phyloP scores from a whole-genome alignment of 2,797 vertebrate species.

The Hipposideros larvatus region DNA sequence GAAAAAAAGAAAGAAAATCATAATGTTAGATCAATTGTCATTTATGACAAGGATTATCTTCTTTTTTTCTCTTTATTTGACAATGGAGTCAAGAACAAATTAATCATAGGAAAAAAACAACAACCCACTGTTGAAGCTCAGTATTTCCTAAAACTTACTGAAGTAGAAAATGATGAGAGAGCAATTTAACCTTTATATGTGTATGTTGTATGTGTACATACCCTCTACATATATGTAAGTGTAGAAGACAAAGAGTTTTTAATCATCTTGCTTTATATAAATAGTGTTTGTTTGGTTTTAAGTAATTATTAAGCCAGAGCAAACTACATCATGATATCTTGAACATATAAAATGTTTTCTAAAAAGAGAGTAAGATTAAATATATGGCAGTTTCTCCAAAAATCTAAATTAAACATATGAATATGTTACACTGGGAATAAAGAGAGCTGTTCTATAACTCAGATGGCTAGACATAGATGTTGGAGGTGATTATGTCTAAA shows the following conservation, averaged over 20 bases:
- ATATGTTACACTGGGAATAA: conserved; percentile 19
- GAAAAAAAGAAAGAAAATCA: neutral
- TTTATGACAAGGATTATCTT: neutral
- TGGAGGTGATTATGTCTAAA: conserved; percentile 38
- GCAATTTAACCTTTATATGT: neutral
- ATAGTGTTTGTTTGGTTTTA: conserved; percentile 73
- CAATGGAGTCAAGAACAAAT: neutral
- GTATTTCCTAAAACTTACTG: conserved; percentile 9
- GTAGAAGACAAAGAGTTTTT: neutral
- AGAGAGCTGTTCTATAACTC: conserved; percentile 14
- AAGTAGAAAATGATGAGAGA: neutral
- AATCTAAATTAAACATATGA: conserved; percentile 68
- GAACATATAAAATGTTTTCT: conserved; percentile 78
- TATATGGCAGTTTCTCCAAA: conserved; percentile 62
- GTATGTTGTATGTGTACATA: neutral
- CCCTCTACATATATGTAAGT: neutral
- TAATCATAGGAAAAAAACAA: neutral
- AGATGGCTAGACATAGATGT: neutral
- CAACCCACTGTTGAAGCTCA: neutral
- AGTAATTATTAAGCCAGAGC: conserved; percentile 76
- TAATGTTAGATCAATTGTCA: neutral
- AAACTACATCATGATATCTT: conserved; percentile 64
- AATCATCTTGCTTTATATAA: neutral
- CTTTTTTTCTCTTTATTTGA: neutral
- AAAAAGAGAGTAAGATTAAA: conserved; percentile 79